Evolutionary conservation across 2,113 vertebrate genomes (phyloP), one percentile per base, ranked within the genome.

Genomic region (Aegithalos caudatus): DNA sequence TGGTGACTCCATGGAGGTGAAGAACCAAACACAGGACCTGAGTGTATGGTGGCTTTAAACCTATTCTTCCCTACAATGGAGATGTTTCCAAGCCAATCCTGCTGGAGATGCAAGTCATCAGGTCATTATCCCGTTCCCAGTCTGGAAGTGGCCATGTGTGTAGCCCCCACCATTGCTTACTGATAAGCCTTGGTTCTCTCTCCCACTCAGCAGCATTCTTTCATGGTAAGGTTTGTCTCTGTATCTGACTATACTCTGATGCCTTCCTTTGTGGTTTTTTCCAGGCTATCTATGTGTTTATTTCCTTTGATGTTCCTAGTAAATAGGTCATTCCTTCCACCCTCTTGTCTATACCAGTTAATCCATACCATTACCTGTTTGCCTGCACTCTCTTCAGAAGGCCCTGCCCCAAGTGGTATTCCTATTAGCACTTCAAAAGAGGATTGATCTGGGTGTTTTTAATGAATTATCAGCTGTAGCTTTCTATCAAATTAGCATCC

Each of bases 341-440:
- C 40, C 72, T 92, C 88, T 67, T 88, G 50, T 88, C 91, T 96
- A 29, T 91, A 81, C 62, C 89, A 86, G 76, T 86, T 88, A 90
- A 91, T 93, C 90, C 94, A 69, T 79, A 90, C 42, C 42, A 61
- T 84, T 92, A 94, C 90, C 88, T 81, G 81, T 82, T 88, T 84
- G 56, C 58, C 56, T 61, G 57, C 33, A 48, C 87, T 78, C 74
- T 88, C 88, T 62, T 74, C 73, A 56, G 61, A 40, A 80, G 76
- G 76, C 71, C 9, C 47, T 86, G 65, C 76, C 82, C 38, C 47
- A 38, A 58, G 79, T 81, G 82, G 45, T 73, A 65, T 92, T 92
- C 48, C 45, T 80, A 90, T 97, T 80, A 97, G 58, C 83, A 94
- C 88, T 94, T 97, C 94, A 94, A 96, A 94, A 88, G 80, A 78